Conservation (phyloP, 2,113 vertebrate species). For the Alaudala cheleensis region DNA sequence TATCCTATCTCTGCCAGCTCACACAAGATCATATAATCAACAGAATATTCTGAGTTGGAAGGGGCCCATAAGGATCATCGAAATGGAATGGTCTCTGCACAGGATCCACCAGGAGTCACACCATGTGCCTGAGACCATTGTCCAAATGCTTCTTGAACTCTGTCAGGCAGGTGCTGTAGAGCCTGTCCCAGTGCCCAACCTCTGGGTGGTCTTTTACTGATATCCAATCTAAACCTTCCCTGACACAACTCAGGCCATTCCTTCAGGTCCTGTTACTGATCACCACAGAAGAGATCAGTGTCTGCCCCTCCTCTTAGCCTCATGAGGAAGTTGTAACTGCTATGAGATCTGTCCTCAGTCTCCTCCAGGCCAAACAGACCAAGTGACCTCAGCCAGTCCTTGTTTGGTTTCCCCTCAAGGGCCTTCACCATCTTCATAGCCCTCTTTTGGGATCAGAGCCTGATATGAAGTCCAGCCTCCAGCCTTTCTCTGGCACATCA, state of each 20-base stretch:
- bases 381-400: neutral
- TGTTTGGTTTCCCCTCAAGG: neutral
- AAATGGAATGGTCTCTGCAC: neutral
- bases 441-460: neutral
- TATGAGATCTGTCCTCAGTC: neutral
- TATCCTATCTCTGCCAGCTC: neutral
- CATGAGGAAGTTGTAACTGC: neutral
- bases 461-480: neutral
- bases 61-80: accelerated
- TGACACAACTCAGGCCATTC: neutral
- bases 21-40: neutral
- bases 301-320: neutral
- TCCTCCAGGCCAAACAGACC: neutral
- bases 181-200: neutral
- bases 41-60: neutral
- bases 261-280: accelerated
- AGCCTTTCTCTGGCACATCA: neutral
- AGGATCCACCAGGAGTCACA: neutral
- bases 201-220: neutral
- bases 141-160: neutral
- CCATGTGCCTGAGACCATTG: neutral
- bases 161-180: neutral
- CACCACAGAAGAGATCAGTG: neutral
- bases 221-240: neutral
- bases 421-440: neutral